Evolutionary conservation across 2,113 vertebrate species (phyloP).

Genomic region (Eulacestoma nigropectus): DNA sequence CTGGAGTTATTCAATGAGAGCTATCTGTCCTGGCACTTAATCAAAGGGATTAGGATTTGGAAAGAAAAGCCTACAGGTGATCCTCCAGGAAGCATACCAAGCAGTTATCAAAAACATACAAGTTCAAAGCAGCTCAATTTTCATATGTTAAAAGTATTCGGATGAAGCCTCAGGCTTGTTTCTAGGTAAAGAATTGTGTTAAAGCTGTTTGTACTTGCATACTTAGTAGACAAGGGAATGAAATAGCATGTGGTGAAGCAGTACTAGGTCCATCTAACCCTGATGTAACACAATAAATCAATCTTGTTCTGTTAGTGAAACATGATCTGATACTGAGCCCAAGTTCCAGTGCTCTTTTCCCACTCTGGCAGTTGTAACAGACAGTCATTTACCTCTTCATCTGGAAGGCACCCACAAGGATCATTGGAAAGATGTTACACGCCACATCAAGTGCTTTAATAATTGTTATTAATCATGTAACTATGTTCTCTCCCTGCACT

Average conservation of each 20-base stretch:
- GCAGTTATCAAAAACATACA: slow-evolving; percentile 98
- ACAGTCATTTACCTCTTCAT: slow-evolving; percentile 28
- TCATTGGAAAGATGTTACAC: not conserved
- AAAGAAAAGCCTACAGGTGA: slow-evolving; percentile 97
- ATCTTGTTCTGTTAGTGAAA: slow-evolving; percentile 62
- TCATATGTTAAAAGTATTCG: slow-evolving; percentile 94
- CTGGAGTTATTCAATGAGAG: slow-evolving; percentile 83
- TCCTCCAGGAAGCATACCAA: slow-evolving; percentile 98
- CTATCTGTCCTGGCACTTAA: slow-evolving; percentile 97
- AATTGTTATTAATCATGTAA: not conserved
- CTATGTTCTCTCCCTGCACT: not conserved
- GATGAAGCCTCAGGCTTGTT: slow-evolving; percentile 86
- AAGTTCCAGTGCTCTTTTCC: slow-evolving; percentile 37
- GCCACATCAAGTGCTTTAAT: not conserved
- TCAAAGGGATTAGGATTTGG: slow-evolving; percentile 98
- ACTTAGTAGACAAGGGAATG: slow-evolving; percentile 72
- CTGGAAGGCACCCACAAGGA: no score
- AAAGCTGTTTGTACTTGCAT: slow-evolving; percentile 89
- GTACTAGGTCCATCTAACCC: slow-evolving; percentile 66
- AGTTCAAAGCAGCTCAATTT: slow-evolving; percentile 99
- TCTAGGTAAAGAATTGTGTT: slow-evolving; percentile 84
- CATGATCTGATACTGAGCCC: slow-evolving; percentile 52
- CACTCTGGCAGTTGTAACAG: slow-evolving; percentile 10
- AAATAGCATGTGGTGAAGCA: slow-evolving; percentile 64
- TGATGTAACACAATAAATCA: slow-evolving; percentile 72